A percentile compares a stretch with the other conserved stretches of the same genome.
Evolutionary conservation across 37 sponge, comb jelly and placozoan species (phyloP).

Genomic region (Bolinopsis microptera): DNA sequence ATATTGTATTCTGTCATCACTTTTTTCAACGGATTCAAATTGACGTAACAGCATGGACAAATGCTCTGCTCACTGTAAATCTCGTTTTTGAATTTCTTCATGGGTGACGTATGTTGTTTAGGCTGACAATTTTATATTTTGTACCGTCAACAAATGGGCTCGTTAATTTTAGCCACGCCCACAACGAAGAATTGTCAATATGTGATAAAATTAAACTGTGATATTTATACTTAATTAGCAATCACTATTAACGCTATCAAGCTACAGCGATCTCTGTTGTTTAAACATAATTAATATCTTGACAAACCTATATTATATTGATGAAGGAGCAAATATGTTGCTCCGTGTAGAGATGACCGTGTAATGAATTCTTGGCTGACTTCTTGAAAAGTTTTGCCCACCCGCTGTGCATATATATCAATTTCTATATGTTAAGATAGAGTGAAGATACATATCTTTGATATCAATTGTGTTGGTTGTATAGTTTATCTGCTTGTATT

Average conservation of each 20-base stretch:
- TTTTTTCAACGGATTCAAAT: not conserved
- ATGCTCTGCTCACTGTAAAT: too few species aligned
- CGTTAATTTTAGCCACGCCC: not conserved
- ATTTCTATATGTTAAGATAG: not conserved
- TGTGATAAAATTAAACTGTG: too few species aligned
- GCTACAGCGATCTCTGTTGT: too few species aligned
- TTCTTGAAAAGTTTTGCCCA: not conserved
- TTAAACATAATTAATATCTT: too few species aligned
- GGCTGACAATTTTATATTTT: not conserved
- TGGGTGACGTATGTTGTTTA: not conserved
- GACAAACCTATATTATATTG: too few species aligned
- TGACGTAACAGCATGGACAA: too few species aligned
- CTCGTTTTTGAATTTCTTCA: not conserved
- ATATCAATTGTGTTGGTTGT: too few species aligned
- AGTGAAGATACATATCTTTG: not conserved
- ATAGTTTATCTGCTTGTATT: too few species aligned
- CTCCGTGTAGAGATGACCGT: not conserved
- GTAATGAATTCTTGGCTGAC: not conserved
- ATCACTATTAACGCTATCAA: too few species aligned
- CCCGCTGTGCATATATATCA: not conserved
- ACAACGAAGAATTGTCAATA: too few species aligned
- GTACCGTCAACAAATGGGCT: not conserved
- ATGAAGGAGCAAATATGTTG: not conserved
- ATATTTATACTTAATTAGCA: too few species aligned
- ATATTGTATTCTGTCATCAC: not conserved